phyloP scores from a whole-genome alignment of 2,888 invertebrate genomes.

The Clunio marinus region DNA sequence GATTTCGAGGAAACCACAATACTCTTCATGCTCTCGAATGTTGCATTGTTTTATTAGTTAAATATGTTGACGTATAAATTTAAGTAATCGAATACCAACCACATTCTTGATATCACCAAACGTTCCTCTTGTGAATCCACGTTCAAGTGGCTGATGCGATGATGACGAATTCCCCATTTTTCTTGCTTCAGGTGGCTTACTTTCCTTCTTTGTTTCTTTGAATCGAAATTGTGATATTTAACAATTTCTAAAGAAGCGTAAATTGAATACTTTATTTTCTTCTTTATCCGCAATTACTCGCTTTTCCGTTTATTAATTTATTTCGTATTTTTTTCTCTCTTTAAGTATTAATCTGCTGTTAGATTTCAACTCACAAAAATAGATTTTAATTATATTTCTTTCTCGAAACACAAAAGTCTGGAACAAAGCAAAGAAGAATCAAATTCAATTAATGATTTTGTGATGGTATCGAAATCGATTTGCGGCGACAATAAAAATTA shows the following conservation, averaged over 20 bases:
- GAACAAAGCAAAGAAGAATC: not conserved
- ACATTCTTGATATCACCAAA: slow-evolving; percentile 53
- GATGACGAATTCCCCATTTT: slow-evolving; percentile 80
- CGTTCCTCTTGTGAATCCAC: slow-evolving; percentile 55
- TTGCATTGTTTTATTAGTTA: not conserved
- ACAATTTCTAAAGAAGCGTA: not conserved
- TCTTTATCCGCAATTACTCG: no score
- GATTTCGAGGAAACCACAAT: slow-evolving; percentile 13
- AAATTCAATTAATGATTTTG: slow-evolving; percentile 4
- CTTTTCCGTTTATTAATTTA: no score
- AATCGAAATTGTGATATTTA: not conserved
- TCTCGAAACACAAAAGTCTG: not conserved
- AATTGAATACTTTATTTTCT: no score
- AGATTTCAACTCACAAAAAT: no score
- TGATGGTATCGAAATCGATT: no score
- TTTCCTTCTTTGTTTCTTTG: not conserved
- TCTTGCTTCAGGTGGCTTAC: slow-evolving; percentile 24
- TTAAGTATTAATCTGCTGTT: no score
- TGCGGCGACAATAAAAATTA: no score
- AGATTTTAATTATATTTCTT: slow-evolving; percentile 6
- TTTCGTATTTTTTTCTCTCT: not conserved
- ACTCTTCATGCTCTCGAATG: slow-evolving; percentile 15
- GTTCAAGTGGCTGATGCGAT: slow-evolving; percentile 74
- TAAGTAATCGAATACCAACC: slow-evolving; percentile 47
- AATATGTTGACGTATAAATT: not conserved